Evolutionary conservation across 64 coral and sea anemone genomes (phyloP), one percentile per base, ranked within the genome.

Genomic region (Exaiptasia diaphana): DNA sequence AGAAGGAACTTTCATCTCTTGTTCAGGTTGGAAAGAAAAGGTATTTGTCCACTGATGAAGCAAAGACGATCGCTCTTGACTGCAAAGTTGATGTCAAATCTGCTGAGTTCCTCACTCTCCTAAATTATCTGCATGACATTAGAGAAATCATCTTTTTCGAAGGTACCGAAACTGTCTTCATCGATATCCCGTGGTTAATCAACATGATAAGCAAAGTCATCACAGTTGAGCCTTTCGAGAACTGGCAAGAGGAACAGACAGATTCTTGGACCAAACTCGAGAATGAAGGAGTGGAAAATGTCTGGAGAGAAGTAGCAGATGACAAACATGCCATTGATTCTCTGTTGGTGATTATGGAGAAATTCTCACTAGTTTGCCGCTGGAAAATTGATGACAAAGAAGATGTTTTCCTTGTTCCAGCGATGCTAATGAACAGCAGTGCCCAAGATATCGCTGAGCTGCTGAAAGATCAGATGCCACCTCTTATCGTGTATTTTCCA

Each of bases 161-260:
- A 5, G 49, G 83, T 6, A 41, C 87, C 22, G 1, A 65, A 20
- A 41, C 50, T 38, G 53, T 90, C 27, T 14, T 90, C 49, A 54
- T 90, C 28, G 71, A 90, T 57, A 41, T 59, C 18, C 87, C 82
- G 28, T 90, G 87, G 87, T 17, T 90, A 8, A 34, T 90, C 41
- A 57, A 90, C 28, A 45, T 90, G 15, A 68, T 90, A 4, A 82
- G 76, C 10, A 64, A 69, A 14, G 78, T 90, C 1, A 90, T 90
- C 32, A 83, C 87, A 40, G 58, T 90, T 6, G 21, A 75, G 41
- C 87, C 78, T 22, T 33, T 15, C 20, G 54, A 83, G 20, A 8
- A 49, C 18, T 38, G 64, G 48, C 25, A 82, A 9, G 28, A 18
- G 11, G 36, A 43, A 24, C 49, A 65, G 32, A 4, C 4, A 0